These are phyloP conservation scores for Struthidea cinerea DNA, from an alignment of 2,113 vertebrate species.

Conservation along the genomic window DNA sequence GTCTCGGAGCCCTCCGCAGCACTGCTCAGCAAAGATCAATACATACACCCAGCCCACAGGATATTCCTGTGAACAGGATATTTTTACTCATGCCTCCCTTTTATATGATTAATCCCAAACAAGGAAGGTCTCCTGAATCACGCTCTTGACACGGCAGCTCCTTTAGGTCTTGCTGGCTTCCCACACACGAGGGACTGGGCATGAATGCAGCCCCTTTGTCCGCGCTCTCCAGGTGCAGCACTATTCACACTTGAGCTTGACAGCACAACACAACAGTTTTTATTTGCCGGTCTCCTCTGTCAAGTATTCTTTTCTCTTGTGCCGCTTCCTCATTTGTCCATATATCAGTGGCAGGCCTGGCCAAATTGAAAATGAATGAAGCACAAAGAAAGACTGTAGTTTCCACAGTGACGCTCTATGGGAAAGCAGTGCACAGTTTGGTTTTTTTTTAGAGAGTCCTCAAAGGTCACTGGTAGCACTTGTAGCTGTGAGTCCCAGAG, in stretches of 20 bases:
- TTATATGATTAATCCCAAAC: slow-evolving; percentile 74
- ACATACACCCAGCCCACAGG: slow-evolving; percentile 50
- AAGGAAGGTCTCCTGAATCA: slow-evolving; percentile 74
- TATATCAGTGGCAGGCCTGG: slow-evolving; percentile 47
- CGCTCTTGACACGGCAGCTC: slow-evolving; percentile 60
- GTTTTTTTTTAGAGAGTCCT: slow-evolving; percentile 19
- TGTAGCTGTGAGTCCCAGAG: background rate
- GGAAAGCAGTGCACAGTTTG: background rate
- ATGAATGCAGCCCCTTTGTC: slow-evolving; percentile 79
- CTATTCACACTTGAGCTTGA: slow-evolving; percentile 74
- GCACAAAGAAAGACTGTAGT: slow-evolving; percentile 57
- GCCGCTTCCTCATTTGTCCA: slow-evolving; percentile 66
- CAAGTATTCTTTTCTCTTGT: slow-evolving; percentile 67
- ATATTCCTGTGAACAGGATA: slow-evolving; percentile 65
- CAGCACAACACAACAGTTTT: slow-evolving; percentile 68
- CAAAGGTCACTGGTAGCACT: slow-evolving; percentile 52
- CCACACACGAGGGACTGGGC: slow-evolving; percentile 62
- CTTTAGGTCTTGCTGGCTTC: slow-evolving; percentile 69
- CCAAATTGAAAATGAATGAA: slow-evolving; percentile 67
- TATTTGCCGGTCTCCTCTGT: slow-evolving; percentile 60
- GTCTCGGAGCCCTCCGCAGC: slow-evolving; percentile 66
- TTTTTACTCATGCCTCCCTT: slow-evolving; percentile 72
- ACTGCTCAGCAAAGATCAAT: slow-evolving; percentile 48
- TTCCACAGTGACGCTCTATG: slow-evolving; percentile 43
- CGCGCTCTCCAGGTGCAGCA: slow-evolving; percentile 76